These are phyloP conservation scores for Ametastegia equiseti DNA, from an alignment of 2,888 invertebrate species.

Conservation along the genomic window DNA sequence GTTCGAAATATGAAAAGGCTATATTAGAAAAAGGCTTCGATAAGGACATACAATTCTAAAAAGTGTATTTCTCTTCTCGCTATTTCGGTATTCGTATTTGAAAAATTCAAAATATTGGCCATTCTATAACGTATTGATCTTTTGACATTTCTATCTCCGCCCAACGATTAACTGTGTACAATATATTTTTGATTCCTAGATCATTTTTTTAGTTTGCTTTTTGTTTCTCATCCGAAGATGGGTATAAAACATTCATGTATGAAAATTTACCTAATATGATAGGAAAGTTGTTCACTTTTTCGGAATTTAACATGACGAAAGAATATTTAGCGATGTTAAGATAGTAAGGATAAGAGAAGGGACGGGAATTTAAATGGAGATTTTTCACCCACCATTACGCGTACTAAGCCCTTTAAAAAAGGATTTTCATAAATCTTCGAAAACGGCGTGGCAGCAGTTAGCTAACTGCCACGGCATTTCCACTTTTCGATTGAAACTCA, in stretches of 20 bases:
- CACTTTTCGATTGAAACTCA: constrained; percentile 6
- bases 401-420: background rate
- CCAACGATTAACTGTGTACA: too few relatives aligned
- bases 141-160: too few relatives aligned
- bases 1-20: too few relatives aligned
- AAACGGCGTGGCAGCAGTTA: background rate
- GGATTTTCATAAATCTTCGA: constrained; percentile 13
- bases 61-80: too few relatives aligned
- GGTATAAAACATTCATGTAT: background rate
- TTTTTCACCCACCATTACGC: background rate
- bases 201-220: background rate
- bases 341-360: background rate
- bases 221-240: background rate
- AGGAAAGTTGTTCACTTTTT: background rate
- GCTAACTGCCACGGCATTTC: background rate
- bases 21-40: too few relatives aligned
- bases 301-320: background rate
- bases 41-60: too few relatives aligned
- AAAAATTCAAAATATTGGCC: too few relatives aligned
- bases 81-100: too few relatives aligned
- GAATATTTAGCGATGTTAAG: background rate
- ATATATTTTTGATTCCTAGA: background rate
- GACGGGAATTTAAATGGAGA: background rate
- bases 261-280: background rate
- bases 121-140: too few relatives aligned